Conservation (phyloP, 2,888 invertebrate genomes). For the Octonoba sinensis region DNA sequence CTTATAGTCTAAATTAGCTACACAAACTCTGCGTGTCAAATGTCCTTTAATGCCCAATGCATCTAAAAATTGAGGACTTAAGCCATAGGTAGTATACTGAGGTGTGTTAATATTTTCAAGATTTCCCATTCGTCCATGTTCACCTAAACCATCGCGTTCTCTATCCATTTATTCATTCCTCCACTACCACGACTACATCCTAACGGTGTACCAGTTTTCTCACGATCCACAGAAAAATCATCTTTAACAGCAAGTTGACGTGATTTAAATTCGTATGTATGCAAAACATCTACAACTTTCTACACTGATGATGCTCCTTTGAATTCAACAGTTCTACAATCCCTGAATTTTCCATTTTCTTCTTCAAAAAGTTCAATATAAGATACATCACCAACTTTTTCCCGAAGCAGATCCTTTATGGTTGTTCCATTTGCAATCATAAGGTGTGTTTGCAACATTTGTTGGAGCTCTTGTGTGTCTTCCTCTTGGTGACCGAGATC, state of each 20-base stretch:
- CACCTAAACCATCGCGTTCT: constrained; percentile 68
- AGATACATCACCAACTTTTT: constrained; percentile 89
- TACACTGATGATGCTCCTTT: constrained; percentile 76
- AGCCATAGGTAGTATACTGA: constrained; percentile 88
- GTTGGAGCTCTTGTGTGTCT: constrained; percentile 67
- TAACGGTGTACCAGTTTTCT: constrained; percentile 65
- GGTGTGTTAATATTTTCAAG: constrained; percentile 35
- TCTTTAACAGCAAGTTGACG: constrained; percentile 95
- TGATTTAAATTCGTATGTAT: constrained; percentile 91
- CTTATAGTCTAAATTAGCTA: constrained; percentile 98
- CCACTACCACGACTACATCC: constrained; percentile 68
- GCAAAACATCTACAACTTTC: constrained; percentile 94
- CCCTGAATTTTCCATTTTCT: constrained; percentile 92
- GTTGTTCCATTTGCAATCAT: constrained; percentile 88
- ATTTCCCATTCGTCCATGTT: constrained; percentile 24
- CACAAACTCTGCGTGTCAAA: constrained; percentile 93
- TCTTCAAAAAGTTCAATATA: constrained; percentile 96
- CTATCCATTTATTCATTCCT: constrained; percentile 44
- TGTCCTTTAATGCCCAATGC: constrained; percentile 93
- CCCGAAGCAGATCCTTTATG: constrained; percentile 92
- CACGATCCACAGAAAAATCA: constrained; percentile 70
- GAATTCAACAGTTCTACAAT: constrained; percentile 91
- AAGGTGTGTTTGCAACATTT: constrained; percentile 92
- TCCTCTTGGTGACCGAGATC: constrained; percentile 56
- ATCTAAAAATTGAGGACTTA: constrained; percentile 93